These are phyloP conservation scores for Apostichopus japonicus DNA, from an alignment of 35 echinoderm and acorn worm species.

Conservation along the genomic window DNA sequence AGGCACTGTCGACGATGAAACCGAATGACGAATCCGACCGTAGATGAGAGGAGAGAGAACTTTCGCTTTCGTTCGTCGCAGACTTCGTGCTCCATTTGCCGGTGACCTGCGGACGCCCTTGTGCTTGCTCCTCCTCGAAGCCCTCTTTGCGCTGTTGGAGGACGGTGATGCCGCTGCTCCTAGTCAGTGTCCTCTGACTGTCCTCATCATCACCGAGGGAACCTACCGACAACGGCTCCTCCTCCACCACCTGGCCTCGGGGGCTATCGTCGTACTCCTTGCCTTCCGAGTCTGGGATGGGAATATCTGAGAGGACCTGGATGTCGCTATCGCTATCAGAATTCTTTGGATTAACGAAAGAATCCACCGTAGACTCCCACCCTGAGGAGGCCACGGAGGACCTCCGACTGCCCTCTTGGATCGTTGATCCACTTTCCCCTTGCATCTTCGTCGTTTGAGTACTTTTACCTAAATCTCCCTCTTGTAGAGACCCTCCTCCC, in stretches of 20 bases:
- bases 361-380: not conserved
- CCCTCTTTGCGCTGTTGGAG: not conserved
- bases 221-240: not conserved
- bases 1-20: not conserved
- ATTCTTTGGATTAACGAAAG: not conserved
- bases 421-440: not conserved
- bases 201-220: conserved; percentile 37
- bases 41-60: conserved; percentile 6
- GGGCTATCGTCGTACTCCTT: not conserved
- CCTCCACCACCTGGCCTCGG: not conserved
- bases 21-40: conserved; percentile 35
- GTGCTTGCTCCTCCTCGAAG: not conserved
- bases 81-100: conserved; percentile 25
- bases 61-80: conserved; percentile 20
- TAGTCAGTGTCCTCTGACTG: conserved; percentile 58
- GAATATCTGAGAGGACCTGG: conserved; percentile 71
- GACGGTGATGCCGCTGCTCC: conserved; percentile 29
- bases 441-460: not conserved
- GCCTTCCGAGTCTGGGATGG: not conserved
- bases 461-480: not conserved
- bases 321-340: conserved; percentile 84
- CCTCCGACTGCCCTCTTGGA: not conserved
- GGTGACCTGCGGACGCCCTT: not conserved
- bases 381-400: not conserved
- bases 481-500: not conserved